These are phyloP conservation scores for Muscicapa comitata DNA, from an alignment of 2,797 vertebrate genomes.

Conservation along the genomic window DNA sequence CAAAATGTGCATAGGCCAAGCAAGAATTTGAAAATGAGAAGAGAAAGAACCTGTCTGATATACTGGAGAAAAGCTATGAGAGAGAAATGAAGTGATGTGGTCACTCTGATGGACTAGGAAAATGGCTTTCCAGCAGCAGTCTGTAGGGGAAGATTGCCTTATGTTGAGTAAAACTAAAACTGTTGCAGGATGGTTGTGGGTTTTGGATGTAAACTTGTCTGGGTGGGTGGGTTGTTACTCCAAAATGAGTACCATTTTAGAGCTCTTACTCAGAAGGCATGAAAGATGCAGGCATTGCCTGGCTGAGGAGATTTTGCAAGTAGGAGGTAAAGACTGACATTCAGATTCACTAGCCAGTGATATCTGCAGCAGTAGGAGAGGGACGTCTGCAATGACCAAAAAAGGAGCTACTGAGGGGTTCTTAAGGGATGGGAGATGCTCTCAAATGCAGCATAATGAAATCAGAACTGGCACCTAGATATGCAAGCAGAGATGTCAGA, in stretches of 20 bases:
- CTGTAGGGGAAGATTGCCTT: background rate
- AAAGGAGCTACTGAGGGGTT: background rate
- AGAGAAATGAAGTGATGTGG: background rate
- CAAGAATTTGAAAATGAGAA: background rate
- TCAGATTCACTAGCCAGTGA: background rate
- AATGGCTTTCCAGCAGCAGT: background rate
- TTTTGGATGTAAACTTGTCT: background rate
- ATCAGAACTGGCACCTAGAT: conserved; percentile 3
- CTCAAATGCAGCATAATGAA: background rate
- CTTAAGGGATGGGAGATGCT: background rate
- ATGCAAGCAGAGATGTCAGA: background rate
- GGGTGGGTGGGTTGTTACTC: background rate
- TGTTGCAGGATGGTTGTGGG: background rate
- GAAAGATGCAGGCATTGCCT: background rate
- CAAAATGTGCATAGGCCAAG: background rate
- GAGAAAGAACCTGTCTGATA: background rate
- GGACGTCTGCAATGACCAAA: background rate
- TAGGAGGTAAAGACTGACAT: background rate
- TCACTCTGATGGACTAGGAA: background rate
- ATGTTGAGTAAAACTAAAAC: background rate
- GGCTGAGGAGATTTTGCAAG: background rate
- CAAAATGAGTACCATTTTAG: background rate
- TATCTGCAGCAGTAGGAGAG: background rate
- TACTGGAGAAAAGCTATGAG: background rate
- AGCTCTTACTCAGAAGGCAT: background rate